Base-by-base conservation (phyloP, 2,113 vertebrate species). In the Brachyhypopomus occidentalis region DNA sequence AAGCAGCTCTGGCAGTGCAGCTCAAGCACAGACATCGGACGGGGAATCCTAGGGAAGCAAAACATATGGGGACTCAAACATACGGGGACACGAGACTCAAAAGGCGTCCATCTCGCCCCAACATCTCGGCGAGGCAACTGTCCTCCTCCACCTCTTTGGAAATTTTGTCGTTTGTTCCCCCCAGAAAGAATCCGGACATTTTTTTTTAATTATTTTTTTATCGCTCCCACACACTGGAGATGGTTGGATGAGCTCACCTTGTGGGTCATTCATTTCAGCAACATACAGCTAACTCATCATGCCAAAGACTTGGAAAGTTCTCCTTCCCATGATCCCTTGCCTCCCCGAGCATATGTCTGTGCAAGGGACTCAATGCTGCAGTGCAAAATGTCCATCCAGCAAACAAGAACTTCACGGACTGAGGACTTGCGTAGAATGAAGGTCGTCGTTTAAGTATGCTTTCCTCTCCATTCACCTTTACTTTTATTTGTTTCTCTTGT, bases 201-300 rank as follows among this genome's bases (percentile, higher is more conserved):
- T 60, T 45, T 85, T 80, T 38, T 59, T n/a, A n/a, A n/a, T n/a
- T n/a, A n/a, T n/a, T 75, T 72, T 77, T 83, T 85, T 63, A 11
- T 63, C 2, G 6, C 85, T 60, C n/a, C 83, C 85, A 84, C 86
- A 87, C 86, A 80, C 85, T 88, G 77, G 79, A 75, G 45, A 76
- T 12, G 76, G 20, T 83, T 64, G 77, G 73, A n/a, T 48, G 72
- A 62, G 69, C 60, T 60, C 82, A 82, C 62, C 62, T 77, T 38
- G 74, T 79, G 77, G 79, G 78, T 72, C 48, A 71, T 77, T 69
- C 58, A 82, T 88, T 87, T 84, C 90, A 87, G 84, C 80, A 89
- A 88, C 91, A 92, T 93, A 92, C 93, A 94, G 93, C 93, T 93
- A 92, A 91, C 86, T 88, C 91, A 87, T 91, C 94, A 94, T 93